Evolutionary conservation across 1,140 invertebrate species (phyloP).

Genomic region (Lucilia sericata): DNA sequence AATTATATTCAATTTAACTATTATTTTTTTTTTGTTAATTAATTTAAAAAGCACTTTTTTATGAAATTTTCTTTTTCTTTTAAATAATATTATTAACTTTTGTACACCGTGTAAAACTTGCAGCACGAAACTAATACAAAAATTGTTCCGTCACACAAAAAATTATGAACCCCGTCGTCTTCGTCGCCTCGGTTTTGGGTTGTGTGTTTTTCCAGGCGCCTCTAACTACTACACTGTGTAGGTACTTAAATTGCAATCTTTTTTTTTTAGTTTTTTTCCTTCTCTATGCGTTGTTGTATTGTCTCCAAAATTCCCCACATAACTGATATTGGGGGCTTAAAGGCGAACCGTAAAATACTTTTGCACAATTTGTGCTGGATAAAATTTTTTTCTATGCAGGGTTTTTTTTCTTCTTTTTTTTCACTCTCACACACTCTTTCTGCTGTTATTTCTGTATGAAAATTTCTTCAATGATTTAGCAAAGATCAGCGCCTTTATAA

Average conservation of each 20-base stretch:
- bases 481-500: no score
- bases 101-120: not conserved
- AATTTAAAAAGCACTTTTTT: not conserved
- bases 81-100: not conserved
- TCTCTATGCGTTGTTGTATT: slow-evolving; percentile 36
- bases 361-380: not conserved
- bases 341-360: not conserved
- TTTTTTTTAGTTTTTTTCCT: not conserved
- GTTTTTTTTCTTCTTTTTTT: no score
- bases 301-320: slow-evolving; percentile 40
- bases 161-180: slow-evolving; percentile 48
- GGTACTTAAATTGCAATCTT: not conserved
- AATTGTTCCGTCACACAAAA: slow-evolving; percentile 49
- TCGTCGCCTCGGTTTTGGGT: not conserved
- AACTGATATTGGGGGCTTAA: slow-evolving; percentile 20
- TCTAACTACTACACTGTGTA: slow-evolving; percentile 24
- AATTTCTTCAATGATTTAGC: no score
- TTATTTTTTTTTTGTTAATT: not conserved
- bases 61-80: no score
- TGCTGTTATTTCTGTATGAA: no score
- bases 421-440: no score
- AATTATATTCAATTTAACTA: not conserved
- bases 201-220: slow-evolving; percentile 17
- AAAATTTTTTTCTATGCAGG: no score
- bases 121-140: slow-evolving; percentile 37